A percentile compares a stretch with the other conserved stretches of the same genome.
Conservation (phyloP, 1,140 invertebrate species). For the Hormaphis cornu region DNA sequence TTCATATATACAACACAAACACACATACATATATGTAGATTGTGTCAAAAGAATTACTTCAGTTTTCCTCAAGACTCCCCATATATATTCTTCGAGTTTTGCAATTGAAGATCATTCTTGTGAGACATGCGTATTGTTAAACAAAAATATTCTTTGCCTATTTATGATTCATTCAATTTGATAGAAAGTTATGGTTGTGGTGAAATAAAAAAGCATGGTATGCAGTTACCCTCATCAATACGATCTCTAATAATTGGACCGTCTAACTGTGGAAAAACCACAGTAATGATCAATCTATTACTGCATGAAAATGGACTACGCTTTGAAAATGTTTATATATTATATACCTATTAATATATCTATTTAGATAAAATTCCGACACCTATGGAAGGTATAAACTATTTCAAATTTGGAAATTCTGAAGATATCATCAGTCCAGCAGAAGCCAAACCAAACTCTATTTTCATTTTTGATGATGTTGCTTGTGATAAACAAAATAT, state of each 20-base stretch:
- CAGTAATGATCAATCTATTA: conserved; percentile 1
- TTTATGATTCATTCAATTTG: no score
- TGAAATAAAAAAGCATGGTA: no score
- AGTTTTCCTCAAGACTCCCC: no score
- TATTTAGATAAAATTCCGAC: conserved; percentile 38
- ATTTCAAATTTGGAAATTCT: conserved; percentile 32
- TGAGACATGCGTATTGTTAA: not conserved
- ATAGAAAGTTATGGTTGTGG: no score
- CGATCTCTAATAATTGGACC: conserved; percentile 39
- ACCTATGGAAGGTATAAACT: no score
- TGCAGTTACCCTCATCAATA: conserved; percentile 36
- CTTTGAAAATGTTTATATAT: conserved; percentile 43
- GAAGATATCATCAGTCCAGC: conserved; percentile 34
- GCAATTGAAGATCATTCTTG: no score
- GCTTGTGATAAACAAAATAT: conserved; percentile 38
- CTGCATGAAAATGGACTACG: conserved; percentile 11
- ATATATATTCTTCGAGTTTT: no score
- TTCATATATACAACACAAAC: not conserved
- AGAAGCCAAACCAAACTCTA: conserved; percentile 37
- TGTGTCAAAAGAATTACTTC: no score
- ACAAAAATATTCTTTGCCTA: not conserved
- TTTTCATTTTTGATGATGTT: conserved; percentile 43
- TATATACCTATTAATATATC: conserved; percentile 40
- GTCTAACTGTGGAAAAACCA: conserved; percentile 24
- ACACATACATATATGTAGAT: no score